Conservation (phyloP, 2,797 vertebrate genomes). For the Geotrypetes seraphini region DNA sequence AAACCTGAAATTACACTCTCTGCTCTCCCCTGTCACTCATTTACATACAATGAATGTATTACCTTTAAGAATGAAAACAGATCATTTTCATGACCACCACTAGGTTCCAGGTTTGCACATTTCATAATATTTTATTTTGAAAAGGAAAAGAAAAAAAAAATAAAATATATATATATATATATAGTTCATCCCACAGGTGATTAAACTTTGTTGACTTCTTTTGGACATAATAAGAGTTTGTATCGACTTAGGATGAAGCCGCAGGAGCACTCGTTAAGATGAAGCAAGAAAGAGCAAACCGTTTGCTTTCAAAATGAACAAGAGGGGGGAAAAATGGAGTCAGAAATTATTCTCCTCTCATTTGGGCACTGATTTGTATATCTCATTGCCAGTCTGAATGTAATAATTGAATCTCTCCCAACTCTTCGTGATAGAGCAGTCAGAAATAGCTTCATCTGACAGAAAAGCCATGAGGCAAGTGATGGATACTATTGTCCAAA, state of each 20-base stretch:
- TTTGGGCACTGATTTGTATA: constrained; percentile 38
- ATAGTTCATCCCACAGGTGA: too few species aligned
- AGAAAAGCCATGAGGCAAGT: constrained; percentile 74
- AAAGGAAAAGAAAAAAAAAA: too few species aligned
- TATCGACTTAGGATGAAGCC: neutral
- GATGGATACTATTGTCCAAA: constrained; percentile 85
- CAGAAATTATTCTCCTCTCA: too few species aligned
- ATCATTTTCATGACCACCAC: too few species aligned
- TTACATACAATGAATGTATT: too few species aligned
- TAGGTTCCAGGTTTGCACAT: too few species aligned
- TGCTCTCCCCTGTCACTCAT: too few species aligned
- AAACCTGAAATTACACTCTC: too few species aligned
- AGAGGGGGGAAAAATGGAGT: neutral
- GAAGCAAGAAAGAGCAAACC: neutral
- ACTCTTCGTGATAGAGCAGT: constrained; percentile 66
- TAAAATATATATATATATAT: too few species aligned
- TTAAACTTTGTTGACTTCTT: too few species aligned
- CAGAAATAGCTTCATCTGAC: constrained; percentile 69
- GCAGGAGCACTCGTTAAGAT: neutral
- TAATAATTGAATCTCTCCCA: constrained; percentile 76
- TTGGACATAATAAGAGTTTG: constrained; percentile 20
- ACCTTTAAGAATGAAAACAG: too few species aligned
- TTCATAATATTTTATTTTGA: too few species aligned
- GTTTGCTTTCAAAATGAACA: neutral
- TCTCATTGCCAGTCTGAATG: constrained; percentile 61